phyloP scores from a whole-genome alignment of 2,113 vertebrate genomes.

The Boleophthalmus pectinirostris region DNA sequence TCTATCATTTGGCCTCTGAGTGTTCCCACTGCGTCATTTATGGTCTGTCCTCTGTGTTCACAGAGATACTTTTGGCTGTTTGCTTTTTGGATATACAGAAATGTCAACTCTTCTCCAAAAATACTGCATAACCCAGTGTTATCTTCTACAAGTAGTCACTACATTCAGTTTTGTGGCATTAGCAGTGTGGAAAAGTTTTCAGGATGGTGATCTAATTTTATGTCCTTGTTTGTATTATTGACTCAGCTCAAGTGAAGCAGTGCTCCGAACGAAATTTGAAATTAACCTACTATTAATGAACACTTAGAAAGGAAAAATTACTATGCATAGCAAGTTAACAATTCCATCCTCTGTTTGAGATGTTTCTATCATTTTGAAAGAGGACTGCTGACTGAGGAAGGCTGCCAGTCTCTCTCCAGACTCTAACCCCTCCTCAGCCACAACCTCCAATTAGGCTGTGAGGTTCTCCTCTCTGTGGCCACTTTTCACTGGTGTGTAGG shows the following conservation, averaged over 20 bases:
- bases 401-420: constrained; percentile 44
- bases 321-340: constrained; percentile 67
- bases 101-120: not conserved
- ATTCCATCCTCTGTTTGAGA: constrained; percentile 71
- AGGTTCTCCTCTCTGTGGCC: constrained; percentile 63
- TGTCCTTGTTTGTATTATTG: not conserved
- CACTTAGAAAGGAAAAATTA: constrained; percentile 18
- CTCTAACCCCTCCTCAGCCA: constrained; percentile 57
- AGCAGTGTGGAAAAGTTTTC: not conserved
- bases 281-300: constrained; percentile 48
- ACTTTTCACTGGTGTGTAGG: constrained; percentile 55
- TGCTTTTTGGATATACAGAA: not conserved
- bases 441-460: constrained; percentile 70
- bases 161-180: not conserved
- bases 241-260: constrained; percentile 28
- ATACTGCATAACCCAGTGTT: not conserved
- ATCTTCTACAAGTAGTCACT: not conserved
- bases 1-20: constrained; percentile 48
- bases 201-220: not conserved
- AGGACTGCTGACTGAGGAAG: constrained; percentile 55
- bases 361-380: constrained; percentile 69
- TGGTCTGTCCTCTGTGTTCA: constrained; percentile 11
- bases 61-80: not conserved
- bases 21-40: constrained; percentile 29
- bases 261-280: constrained; percentile 10